Evolutionary conservation across 2,113 vertebrate species (phyloP), one percentile per base, ranked within the genome.

Genomic region (Vicugna pacos): DNA sequence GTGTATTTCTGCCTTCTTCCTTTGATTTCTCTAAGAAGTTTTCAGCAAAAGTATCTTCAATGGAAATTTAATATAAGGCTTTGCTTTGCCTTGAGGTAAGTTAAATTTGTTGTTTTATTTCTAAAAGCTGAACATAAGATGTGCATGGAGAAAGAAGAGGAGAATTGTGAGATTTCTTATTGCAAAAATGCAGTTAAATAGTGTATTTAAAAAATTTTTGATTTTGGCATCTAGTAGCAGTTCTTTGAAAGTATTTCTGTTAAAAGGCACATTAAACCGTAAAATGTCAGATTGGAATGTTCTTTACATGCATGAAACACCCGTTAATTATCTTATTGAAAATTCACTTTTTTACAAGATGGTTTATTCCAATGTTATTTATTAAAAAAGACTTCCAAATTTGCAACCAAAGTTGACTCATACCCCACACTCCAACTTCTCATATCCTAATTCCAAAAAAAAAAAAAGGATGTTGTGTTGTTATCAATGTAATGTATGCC

Each of bases 61-160:
- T 76, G 42, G 46, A 98, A 94, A 95, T 93, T 85, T 94, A 96
- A 92, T 92, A 69, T 67, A 48, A 90, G 26, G 6, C 19, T 42
- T 95, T n/a, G 62, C 88, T 93, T 97, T 96, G 83, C 91, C 80
- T 94, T 89, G 48, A 93, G 67, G 91, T 95, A 88, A 93, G 81
- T 85, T 94, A 96, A 92, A 96, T 95, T 70, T 97, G 75, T 88
- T 94, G 30, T 72, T 90, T 95, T 94, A 67, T 64, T 96, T 92
- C 64, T 52, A 62, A 94, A 94, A 77, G 38, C 15, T 93, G 48
- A 88, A 75, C 22, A 46, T 89, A 70, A 89, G 35, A 69, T 46
- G 11, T 22, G 58, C 20, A 56, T 67, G 69, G 38, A 72, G 28
- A 87, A 82, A 17, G 4, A 64, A 69, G 42, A 46, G 52, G 60